phyloP scores from a whole-genome alignment of 2,113 vertebrate species.

The Gobio gobio region DNA sequence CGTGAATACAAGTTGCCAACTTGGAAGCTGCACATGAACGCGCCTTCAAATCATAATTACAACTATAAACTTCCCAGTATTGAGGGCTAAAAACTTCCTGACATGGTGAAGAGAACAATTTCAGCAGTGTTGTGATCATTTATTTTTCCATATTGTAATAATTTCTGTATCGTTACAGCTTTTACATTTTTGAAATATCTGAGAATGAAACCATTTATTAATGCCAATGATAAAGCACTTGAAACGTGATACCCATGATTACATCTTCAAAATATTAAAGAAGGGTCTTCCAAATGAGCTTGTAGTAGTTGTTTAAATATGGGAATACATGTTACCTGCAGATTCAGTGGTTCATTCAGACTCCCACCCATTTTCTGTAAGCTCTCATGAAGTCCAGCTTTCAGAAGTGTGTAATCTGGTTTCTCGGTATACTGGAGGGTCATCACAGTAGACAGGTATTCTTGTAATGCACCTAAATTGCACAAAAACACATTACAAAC shows the following conservation, averaged over 20 bases:
- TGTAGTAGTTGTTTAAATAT: neutral
- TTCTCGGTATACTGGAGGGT: slow-evolving; percentile 81
- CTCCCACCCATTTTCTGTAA: slow-evolving; percentile 73
- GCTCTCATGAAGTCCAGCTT: slow-evolving; percentile 63
- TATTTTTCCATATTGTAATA: neutral
- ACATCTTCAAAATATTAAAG: too few species aligned
- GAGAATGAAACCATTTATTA: neutral
- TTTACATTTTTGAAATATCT: neutral
- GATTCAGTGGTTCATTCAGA: slow-evolving; percentile 58
- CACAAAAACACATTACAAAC: slow-evolving; percentile 7
- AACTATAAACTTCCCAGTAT: neutral
- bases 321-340: slow-evolving; percentile 59
- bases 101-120: neutral
- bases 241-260: too few species aligned
- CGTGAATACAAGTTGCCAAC: neutral
- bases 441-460: slow-evolving; percentile 80
- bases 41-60: neutral
- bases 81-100: neutral
- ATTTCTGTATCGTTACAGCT: neutral
- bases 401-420: slow-evolving; percentile 80
- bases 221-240: too few species aligned
- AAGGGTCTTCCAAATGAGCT: too few species aligned
- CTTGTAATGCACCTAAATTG: slow-evolving; percentile 73
- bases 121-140: neutral
- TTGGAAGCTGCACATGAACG: neutral